Evolutionary conservation across 2,113 vertebrate genomes (phyloP).

Genomic region (Phalacrocorax carbo): DNA sequence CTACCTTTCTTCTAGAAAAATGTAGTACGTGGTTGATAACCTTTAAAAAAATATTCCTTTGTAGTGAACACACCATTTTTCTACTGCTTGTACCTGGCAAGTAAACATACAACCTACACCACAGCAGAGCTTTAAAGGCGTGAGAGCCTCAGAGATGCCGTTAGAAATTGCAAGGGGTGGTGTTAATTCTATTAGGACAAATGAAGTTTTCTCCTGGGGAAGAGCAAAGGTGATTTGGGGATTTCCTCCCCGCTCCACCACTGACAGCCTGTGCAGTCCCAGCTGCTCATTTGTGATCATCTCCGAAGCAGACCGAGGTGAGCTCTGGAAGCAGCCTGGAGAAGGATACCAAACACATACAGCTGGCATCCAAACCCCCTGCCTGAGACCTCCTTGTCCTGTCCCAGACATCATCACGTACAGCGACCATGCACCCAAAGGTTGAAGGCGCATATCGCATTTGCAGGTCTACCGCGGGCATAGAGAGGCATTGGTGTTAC

Average conservation of each 20-base stretch:
- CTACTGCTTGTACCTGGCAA: background rate
- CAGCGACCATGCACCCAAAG: rapidly evolving
- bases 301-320: background rate
- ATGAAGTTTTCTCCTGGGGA: background rate
- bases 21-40: rapidly evolving
- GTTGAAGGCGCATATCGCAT: background rate
- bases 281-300: background rate
- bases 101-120: background rate
- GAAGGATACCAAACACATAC: background rate
- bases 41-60: background rate
- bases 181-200: background rate
- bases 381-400: rapidly evolving
- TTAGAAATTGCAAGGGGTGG: background rate
- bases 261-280: background rate
- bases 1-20: background rate
- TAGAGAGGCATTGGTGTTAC: background rate
- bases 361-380: background rate
- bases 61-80: background rate
- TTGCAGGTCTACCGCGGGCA: rapidly evolving
- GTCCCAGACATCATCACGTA: rapidly evolving
- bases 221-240: background rate
- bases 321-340: background rate
- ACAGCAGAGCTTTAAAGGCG: background rate
- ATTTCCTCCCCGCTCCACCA: background rate
- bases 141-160: background rate